These are phyloP conservation scores for Sabellastarte sp. DNA, from an alignment of 2,888 invertebrate species.

Conservation along the genomic window DNA sequence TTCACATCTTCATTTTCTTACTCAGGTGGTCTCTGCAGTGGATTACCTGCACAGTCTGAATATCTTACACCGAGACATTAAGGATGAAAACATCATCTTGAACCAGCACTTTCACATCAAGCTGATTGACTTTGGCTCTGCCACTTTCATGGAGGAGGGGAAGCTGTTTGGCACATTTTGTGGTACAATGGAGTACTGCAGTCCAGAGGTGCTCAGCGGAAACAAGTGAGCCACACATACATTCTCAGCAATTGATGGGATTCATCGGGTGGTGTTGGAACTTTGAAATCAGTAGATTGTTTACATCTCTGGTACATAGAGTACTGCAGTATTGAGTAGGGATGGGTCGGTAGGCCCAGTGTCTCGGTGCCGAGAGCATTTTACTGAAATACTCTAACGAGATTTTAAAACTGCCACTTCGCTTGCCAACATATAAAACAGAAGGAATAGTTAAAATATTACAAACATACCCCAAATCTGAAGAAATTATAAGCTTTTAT, in stretches of 20 bases:
- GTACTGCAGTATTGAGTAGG: not conserved
- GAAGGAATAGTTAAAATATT: too few relatives aligned
- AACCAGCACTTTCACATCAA: constrained; percentile 73
- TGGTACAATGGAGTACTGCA: constrained; percentile 75
- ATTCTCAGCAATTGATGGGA: not conserved
- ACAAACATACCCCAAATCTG: too few relatives aligned
- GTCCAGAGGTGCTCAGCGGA: constrained; percentile 73
- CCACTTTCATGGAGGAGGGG: constrained; percentile 67
- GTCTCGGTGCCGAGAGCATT: too few relatives aligned
- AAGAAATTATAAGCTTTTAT: too few relatives aligned
- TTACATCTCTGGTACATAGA: not conserved
- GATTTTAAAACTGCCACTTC: too few relatives aligned
- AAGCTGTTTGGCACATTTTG: constrained; percentile 73
- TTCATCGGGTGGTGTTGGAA: not conserved
- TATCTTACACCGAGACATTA: constrained; percentile 74
- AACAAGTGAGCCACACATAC: constrained; percentile 70
- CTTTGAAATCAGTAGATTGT: not conserved
- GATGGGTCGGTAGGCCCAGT: too few relatives aligned
- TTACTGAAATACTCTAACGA: too few relatives aligned
- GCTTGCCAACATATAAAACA: too few relatives aligned
- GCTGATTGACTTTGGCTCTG: constrained; percentile 76
- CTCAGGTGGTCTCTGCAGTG: constrained; percentile 71
- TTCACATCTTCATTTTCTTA: constrained; percentile 5
- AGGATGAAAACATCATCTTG: constrained; percentile 76
- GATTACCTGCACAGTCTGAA: constrained; percentile 68